These are phyloP conservation scores for Candidula unifasciata DNA, from an alignment of 2,888 invertebrate genomes.

Conservation along the genomic window DNA sequence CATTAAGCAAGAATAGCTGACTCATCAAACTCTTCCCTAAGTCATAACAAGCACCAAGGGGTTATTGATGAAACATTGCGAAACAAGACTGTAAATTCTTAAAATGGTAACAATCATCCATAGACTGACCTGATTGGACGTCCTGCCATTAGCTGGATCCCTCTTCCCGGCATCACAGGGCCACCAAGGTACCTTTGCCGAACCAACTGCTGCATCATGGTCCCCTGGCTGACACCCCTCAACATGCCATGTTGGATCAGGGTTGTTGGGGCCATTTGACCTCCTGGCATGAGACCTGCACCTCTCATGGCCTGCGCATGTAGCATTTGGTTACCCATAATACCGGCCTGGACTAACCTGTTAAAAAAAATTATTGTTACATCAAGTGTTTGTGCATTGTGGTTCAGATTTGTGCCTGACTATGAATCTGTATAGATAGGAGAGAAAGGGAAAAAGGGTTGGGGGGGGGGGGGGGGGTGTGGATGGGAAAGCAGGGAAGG, in stretches of 20 bases:
- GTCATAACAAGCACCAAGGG: too few species aligned
- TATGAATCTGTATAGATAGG: too few species aligned
- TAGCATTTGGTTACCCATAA: slow-evolving; percentile 24
- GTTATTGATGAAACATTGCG: too few species aligned
- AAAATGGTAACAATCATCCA: too few species aligned
- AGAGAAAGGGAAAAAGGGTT: too few species aligned
- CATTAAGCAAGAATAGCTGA: too few species aligned
- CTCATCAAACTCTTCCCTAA: too few species aligned
- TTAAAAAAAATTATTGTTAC: background rate
- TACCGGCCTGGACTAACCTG: slow-evolving; percentile 44
- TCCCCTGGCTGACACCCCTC: slow-evolving; percentile 29
- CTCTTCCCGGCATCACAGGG: slow-evolving; percentile 50
- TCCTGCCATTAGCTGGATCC: slow-evolving; percentile 45
- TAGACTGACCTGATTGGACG: slow-evolving; percentile 45
- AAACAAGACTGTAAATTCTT: too few species aligned
- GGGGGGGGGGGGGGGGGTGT: too few species aligned
- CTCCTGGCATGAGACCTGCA: slow-evolving; percentile 19
- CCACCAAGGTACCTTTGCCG: slow-evolving; percentile 51
- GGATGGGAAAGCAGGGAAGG: too few species aligned
- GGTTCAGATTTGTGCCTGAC: too few species aligned
- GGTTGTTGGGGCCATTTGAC: background rate
- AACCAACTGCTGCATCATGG: slow-evolving; percentile 53
- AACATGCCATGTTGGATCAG: slow-evolving; percentile 31
- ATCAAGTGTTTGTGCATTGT: too few species aligned
- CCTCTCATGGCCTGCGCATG: slow-evolving; percentile 31